Percentiles rank a stretch among this genome's conserved stretches.
These are phyloP conservation scores for Darevskia mixta DNA, from an alignment of 2,797 vertebrate species.

Conservation along the genomic window DNA sequence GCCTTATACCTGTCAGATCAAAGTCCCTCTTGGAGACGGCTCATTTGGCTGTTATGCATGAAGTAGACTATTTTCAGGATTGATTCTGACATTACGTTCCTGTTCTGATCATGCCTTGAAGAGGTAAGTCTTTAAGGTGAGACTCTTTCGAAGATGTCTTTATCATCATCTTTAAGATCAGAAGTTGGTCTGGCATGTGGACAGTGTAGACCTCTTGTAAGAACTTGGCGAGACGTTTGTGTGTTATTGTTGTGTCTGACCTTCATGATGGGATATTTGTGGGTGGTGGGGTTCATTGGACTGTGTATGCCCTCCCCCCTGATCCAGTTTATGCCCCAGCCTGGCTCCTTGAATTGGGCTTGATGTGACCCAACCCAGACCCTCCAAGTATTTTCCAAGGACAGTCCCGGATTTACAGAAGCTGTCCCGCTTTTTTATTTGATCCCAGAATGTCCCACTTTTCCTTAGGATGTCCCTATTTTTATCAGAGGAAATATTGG, in stretches of 20 bases:
- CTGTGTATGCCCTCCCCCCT: no score
- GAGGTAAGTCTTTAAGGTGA: not conserved
- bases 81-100: not conserved
- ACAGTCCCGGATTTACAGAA: no score
- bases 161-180: not conserved
- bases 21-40: not conserved
- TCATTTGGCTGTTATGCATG: not conserved
- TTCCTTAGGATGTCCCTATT: no score
- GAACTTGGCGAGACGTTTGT: not conserved
- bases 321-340: no score
- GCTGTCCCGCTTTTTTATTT: no score
- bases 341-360: no score
- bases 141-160: not conserved
- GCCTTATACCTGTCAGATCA: constrained; percentile 20
- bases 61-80: not conserved
- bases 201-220: not conserved
- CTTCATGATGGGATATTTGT: not conserved
- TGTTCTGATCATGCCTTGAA: not conserved
- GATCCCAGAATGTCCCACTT: no score
- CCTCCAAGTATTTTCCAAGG: no score
- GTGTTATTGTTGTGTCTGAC: not conserved
- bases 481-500: no score
- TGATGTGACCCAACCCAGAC: no score
- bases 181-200: not conserved
- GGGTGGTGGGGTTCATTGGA: not conserved